A percentile compares a stretch with the other conserved stretches of the same genome.
These are phyloP conservation scores for Baryphthengus martii DNA, from an alignment of 2,113 vertebrate genomes.

Conservation along the genomic window DNA sequence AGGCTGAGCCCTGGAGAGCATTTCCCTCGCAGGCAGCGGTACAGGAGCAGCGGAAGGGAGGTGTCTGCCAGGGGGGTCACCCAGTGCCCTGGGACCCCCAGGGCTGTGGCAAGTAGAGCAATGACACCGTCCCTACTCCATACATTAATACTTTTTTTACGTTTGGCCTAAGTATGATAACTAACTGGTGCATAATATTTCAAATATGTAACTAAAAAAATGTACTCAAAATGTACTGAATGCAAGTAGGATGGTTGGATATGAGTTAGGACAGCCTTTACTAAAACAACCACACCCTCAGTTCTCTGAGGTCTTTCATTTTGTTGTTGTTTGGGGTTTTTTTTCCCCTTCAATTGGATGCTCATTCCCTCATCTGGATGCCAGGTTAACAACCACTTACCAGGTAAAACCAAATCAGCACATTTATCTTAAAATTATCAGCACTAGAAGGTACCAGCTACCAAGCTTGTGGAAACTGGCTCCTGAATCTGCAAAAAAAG, in stretches of 20 bases:
- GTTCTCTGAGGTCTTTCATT: neutral
- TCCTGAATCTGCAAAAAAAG: neutral
- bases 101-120: neutral
- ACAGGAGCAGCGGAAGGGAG: neutral
- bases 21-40: neutral
- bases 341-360: neutral
- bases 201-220: neutral
- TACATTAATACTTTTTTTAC: no score
- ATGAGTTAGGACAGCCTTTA: neutral
- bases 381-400: neutral
- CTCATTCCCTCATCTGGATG: neutral
- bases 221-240: neutral
- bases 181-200: neutral
- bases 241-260: rapidly evolving
- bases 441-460: neutral
- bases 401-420: neutral
- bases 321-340: neutral
- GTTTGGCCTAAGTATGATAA: no score
- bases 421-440: neutral
- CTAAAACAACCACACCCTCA: rapidly evolving
- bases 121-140: rapidly evolving
- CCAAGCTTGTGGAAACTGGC: rapidly evolving
- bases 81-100: rapidly evolving
- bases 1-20: neutral
- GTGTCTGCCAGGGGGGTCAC: neutral